Evolutionary conservation across 1,140 invertebrate species (phyloP).

Genomic region (Diuraphis noxia): DNA sequence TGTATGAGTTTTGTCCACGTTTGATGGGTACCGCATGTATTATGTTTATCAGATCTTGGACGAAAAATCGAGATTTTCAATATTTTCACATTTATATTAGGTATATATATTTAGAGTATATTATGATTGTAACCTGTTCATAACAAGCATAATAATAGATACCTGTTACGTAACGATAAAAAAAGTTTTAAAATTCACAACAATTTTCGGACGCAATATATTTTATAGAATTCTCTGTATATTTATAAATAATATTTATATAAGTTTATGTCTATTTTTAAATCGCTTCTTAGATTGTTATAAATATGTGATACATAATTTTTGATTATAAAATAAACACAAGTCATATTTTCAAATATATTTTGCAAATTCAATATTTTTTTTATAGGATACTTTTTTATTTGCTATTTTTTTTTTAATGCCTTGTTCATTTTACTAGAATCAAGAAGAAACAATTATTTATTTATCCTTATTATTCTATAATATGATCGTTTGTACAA

Average conservation of each 20-base stretch:
- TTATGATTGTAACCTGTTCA: not conserved
- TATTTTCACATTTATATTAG: not conserved
- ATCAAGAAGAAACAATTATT: not conserved
- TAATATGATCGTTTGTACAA: not conserved
- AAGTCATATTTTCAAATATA: not conserved
- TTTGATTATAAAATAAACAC: not conserved
- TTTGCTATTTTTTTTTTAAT: not conserved
- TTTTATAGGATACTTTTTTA: not conserved
- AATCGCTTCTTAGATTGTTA: not conserved
- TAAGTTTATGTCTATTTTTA: not conserved
- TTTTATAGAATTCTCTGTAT: not conserved
- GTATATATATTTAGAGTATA: too few relatives aligned
- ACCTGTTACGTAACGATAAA: not conserved
- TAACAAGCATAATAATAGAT: not conserved
- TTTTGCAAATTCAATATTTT: not conserved
- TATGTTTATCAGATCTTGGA: not conserved
- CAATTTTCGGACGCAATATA: not conserved
- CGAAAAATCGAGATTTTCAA: not conserved
- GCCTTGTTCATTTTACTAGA: not conserved
- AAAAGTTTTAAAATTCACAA: not conserved
- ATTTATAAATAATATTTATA: not conserved
- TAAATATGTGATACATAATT: not conserved
- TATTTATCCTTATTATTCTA: not conserved
- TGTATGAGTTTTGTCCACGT: too few relatives aligned
- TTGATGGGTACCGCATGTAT: too few relatives aligned